Conservation (phyloP, 2,797 vertebrate genomes). For the Erithacus rubecula region DNA sequence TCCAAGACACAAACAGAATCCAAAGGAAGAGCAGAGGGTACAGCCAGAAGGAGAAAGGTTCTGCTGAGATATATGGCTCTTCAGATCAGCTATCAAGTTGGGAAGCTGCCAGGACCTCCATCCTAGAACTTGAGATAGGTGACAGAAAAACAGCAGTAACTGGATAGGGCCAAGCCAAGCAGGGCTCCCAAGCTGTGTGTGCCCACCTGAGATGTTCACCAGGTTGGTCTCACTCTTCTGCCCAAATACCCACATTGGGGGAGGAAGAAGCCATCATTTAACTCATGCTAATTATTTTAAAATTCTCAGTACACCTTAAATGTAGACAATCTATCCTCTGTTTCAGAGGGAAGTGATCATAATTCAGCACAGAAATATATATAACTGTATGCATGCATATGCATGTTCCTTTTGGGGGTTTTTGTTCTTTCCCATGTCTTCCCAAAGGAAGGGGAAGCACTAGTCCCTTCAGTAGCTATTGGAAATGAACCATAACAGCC, state of each 20-base stretch:
- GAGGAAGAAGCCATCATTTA: neutral
- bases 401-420: neutral
- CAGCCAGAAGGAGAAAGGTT: neutral
- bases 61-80: neutral
- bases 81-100: neutral
- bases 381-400: too few relatives aligned
- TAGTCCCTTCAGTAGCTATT: neutral
- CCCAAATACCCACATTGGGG: fast-evolving
- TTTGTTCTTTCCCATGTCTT: neutral
- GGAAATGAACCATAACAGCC: neutral
- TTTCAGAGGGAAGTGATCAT: neutral
- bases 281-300: neutral
- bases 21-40: neutral
- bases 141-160: neutral
- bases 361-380: neutral
- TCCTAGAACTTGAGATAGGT: neutral
- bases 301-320: neutral
- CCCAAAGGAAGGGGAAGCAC: neutral
- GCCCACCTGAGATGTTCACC: neutral
- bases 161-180: neutral
- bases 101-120: neutral
- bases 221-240: neutral
- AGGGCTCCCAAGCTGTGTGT: neutral
- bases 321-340: neutral
- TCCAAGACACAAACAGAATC: neutral